Base-by-base conservation (phyloP, 2,888 invertebrate species). In the Sinopyrophorus schimmeli region DNA sequence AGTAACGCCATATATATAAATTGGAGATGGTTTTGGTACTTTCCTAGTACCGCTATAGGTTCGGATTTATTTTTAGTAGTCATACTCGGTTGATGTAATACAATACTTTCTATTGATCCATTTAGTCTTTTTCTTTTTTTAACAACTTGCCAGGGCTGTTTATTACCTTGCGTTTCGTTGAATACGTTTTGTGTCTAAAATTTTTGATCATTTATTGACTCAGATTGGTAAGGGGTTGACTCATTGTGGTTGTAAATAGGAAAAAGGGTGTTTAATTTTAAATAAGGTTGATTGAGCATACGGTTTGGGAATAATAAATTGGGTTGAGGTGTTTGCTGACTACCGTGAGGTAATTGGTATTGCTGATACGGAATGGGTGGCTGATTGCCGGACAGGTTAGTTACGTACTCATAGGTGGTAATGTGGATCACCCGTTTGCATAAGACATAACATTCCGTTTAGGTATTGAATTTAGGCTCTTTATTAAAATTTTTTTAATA, bases 1-100 rank as follows among this genome's bases (percentile, higher is more conserved):
- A 3, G 35, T 35, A 35, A 35, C 24, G n/a, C 37, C 37, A 9
- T 37, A 37, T 6, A 35, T 35, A 9, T 21, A 35, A 3, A 37
- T 37, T 37, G 24, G 23, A 5, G 34, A 17, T 31, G 31, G 35
- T 20, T 37, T 23, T 23, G 15, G 24, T 3, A 5, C 12, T 37
- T 37, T 24, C 12, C 2, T 35, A 15, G 6, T 24, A 24, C 12
- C 16, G 23, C 24, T 24, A 37, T 24, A 15, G 14, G 24, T 9
- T 37, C 37, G 12, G 7, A 37, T 37, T 14, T 37, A 24, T 37
- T 37, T 9, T 23, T 37, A 24, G 24, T 37, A 9, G n/a, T 23
- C 14, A 18, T 5, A 24, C 5, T 5, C 3, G 24, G 2, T 37
- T 37, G 1, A 15, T 37, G 14, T 37, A 24, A 4, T n/a, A 37